A percentile compares a stretch with the other conserved stretches of the same genome.
Evolutionary conservation across 2,113 vertebrate genomes (phyloP).

Genomic region (Mastomys coucha): DNA sequence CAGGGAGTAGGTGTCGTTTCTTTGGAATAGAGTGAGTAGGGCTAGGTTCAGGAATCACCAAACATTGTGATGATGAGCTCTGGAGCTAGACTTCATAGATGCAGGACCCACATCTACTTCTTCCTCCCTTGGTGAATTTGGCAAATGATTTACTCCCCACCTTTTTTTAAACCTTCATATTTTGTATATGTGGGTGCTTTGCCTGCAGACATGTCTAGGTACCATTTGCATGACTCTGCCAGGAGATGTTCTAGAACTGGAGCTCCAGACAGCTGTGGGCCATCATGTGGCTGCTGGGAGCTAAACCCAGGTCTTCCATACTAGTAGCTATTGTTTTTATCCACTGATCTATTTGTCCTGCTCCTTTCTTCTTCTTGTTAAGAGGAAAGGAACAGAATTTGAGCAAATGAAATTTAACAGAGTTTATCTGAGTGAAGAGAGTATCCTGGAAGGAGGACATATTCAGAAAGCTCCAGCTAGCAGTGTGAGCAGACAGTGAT

Average conservation of each 20-base stretch:
- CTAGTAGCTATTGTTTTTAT: background rate
- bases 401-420: background rate
- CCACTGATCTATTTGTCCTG: background rate
- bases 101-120: background rate
- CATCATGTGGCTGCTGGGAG: background rate
- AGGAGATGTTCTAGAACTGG: background rate
- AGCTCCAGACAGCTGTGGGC: background rate
- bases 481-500: background rate
- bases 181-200: background rate
- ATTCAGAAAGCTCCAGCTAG: background rate
- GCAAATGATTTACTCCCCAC: background rate
- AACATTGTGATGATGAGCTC: background rate
- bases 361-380: background rate
- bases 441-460: background rate
- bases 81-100: background rate
- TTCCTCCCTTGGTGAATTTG: background rate
- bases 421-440: background rate
- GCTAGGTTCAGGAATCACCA: background rate
- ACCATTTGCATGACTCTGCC: background rate
- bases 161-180: background rate
- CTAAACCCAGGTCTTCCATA: background rate
- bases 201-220: background rate
- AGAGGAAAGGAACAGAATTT: background rate
- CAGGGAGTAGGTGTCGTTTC: background rate
- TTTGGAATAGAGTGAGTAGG: background rate